Evolutionary conservation across 2,797 vertebrate species (phyloP).

Genomic region (Cyclopterus lumpus): DNA sequence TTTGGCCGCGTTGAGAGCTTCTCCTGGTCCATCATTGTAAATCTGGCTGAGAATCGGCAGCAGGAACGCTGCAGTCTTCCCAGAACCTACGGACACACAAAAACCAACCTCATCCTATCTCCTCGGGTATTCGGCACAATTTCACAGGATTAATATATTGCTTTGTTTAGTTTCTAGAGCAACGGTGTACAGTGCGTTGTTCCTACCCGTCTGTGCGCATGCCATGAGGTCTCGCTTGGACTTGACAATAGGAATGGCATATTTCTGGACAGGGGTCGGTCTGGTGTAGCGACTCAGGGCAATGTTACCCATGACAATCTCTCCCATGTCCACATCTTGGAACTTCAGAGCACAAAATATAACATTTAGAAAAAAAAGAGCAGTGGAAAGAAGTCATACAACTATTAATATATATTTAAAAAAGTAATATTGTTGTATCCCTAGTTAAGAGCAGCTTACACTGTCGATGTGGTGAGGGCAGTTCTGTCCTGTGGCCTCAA

Average conservation of each 20-base stretch:
- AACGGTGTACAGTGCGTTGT: not conserved
- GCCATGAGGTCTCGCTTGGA: conserved; percentile 97
- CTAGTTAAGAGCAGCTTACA: conserved; percentile 79
- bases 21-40: conserved; percentile 93
- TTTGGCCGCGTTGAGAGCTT: conserved; percentile 91
- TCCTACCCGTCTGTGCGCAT: conserved; percentile 94
- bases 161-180: no score
- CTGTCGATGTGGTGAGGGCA: conserved; percentile 95
- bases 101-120: conserved; percentile 1
- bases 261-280: conserved; percentile 97
- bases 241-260: conserved; percentile 97
- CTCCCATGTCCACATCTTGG: conserved; percentile 95
- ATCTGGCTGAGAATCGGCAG: conserved; percentile 96
- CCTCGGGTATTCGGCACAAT: not conserved
- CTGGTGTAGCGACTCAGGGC: conserved; percentile 92
- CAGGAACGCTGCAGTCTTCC: conserved; percentile 96
- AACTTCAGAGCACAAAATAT: conserved; percentile 83
- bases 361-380: not conserved
- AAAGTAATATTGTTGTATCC: not conserved
- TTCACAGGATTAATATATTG: not conserved
- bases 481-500: conserved; percentile 95
- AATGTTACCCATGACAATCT: conserved; percentile 97
- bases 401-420: not conserved
- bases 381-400: not conserved
- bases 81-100: conserved; percentile 88